Evolutionary conservation across 2,113 vertebrate species (phyloP).

Genomic region (Hystrix brachyura): DNA sequence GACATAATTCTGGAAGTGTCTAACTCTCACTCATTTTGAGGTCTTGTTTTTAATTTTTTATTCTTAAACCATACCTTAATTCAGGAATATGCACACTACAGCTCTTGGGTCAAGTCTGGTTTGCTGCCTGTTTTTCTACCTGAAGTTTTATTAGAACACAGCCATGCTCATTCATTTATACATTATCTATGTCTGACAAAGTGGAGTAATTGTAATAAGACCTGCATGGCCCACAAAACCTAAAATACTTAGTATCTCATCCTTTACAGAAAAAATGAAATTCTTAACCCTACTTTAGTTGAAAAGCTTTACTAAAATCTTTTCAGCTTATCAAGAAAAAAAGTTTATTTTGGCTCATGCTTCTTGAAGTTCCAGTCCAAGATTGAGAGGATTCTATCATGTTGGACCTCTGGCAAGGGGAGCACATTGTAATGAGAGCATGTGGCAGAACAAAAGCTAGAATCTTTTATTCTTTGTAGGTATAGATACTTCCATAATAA

Average conservation of each 20-base stretch:
- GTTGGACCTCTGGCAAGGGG: neutral
- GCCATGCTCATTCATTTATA: neutral
- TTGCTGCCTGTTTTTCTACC: constrained; percentile 28
- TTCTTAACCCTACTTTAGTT: neutral
- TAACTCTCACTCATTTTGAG: neutral
- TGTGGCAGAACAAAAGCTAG: neutral
- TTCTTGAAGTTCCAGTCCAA: neutral
- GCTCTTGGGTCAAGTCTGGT: constrained; percentile 8
- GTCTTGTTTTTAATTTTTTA: neutral
- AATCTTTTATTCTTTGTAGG: constrained; percentile 1
- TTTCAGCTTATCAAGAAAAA: neutral
- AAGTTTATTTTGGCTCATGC: neutral
- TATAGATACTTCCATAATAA: constrained; percentile 4
- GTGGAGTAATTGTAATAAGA: neutral
- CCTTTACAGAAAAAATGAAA: neutral
- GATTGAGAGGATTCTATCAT: neutral
- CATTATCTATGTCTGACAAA: constrained; percentile 2
- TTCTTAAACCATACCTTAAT: constrained; percentile 22
- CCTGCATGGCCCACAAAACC: neutral
- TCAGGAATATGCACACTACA: neutral
- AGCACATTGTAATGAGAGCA: neutral
- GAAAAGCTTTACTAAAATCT: constrained; percentile 10
- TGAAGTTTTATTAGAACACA: constrained; percentile 1
- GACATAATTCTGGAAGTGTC: neutral
- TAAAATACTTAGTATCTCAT: constrained; percentile 44